phyloP scores from a whole-genome alignment of 2,888 invertebrate genomes.

The Seladonia tumulorum region DNA sequence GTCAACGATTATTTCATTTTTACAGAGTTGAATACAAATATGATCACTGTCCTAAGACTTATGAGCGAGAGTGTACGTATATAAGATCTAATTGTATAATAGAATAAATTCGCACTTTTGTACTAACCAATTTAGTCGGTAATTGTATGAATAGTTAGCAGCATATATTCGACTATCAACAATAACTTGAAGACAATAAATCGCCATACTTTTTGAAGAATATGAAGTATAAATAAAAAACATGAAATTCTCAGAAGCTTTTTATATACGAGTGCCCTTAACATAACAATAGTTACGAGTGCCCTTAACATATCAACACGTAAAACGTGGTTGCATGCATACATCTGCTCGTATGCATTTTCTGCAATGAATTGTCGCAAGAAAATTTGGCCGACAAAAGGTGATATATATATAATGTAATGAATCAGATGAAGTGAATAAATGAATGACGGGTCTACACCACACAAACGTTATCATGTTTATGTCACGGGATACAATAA shows the following conservation, averaged over 20 bases:
- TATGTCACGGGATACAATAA: conserved; percentile 55
- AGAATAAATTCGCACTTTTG: neutral
- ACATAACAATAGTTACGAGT: neutral
- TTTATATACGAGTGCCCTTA: conserved; percentile 14
- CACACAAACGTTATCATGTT: conserved; percentile 18
- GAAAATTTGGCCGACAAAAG: neutral
- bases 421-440: neutral
- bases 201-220: neutral
- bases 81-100: neutral
- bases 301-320: neutral
- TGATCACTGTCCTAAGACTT: too few species aligned
- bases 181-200: neutral
- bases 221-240: neutral
- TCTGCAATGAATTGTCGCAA: conserved; percentile 2
- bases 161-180: neutral
- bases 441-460: neutral
- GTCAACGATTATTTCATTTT: too few species aligned
- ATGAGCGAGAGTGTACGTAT: too few species aligned
- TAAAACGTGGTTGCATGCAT: neutral
- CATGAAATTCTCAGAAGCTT: neutral
- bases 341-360: neutral
- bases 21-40: too few species aligned
- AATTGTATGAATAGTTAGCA: neutral
- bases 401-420: neutral
- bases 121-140: neutral